Evolutionary conservation across 1,140 invertebrate genomes (phyloP).

Genomic region (Oedothorax gibbosus): DNA sequence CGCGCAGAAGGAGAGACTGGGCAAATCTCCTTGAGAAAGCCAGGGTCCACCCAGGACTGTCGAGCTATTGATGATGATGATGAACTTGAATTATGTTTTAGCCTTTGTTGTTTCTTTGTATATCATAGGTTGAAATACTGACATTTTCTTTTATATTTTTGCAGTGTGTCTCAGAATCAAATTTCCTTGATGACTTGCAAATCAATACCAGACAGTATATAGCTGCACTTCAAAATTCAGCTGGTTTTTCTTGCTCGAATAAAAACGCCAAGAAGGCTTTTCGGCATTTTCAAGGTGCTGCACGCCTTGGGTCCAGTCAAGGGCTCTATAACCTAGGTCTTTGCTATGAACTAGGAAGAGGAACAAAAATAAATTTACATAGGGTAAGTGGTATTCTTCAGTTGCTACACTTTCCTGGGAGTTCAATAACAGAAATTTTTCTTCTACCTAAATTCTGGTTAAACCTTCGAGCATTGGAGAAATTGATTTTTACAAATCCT

Average conservation of each 20-base stretch:
- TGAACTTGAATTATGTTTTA: too few species aligned
- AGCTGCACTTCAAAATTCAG: slow-evolving; percentile 16
- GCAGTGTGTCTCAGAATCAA: background rate
- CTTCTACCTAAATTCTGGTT: too few species aligned
- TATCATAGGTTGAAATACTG: background rate
- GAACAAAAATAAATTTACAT: slow-evolving; percentile 64
- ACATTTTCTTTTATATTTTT: slow-evolving; percentile 6
- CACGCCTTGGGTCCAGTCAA: slow-evolving; percentile 65
- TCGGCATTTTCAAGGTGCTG: slow-evolving; percentile 63
- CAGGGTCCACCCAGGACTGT: too few species aligned
- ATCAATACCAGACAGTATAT: background rate
- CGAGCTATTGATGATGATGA: too few species aligned
- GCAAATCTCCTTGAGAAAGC: too few species aligned
- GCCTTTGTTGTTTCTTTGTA: background rate
- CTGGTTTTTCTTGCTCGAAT: slow-evolving; percentile 19
- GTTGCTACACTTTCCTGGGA: too few species aligned
- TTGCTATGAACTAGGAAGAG: slow-evolving; percentile 67
- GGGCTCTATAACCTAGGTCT: slow-evolving; percentile 67
- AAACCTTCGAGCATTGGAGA: too few species aligned
- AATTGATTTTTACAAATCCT: too few species aligned
- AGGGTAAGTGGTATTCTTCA: slow-evolving; percentile 63
- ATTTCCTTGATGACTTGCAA: background rate
- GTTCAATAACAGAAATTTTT: too few species aligned
- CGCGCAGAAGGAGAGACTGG: too few species aligned
- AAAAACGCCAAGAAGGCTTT: slow-evolving; percentile 61